phyloP scores from a whole-genome alignment of 2,888 invertebrate species.

The Philopedon plagiatum region DNA sequence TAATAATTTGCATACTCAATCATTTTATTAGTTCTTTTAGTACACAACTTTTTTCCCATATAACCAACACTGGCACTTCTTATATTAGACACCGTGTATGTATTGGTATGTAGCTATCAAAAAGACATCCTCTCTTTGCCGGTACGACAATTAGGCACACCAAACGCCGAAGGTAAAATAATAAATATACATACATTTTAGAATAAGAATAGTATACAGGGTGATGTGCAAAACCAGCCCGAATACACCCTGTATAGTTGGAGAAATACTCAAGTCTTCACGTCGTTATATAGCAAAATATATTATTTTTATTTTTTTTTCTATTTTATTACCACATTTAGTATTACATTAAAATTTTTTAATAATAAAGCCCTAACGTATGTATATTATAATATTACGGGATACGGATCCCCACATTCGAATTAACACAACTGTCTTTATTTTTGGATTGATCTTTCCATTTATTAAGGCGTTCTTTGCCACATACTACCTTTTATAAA shows the following conservation, averaged over 20 bases:
- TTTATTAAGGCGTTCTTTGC: too few relatives aligned
- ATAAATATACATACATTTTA: neutral
- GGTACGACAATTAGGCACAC: neutral
- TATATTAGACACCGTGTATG: too few relatives aligned
- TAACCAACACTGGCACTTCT: too few relatives aligned
- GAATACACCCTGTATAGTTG: constrained; percentile 9
- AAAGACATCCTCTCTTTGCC: too few relatives aligned
- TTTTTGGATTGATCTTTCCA: too few relatives aligned
- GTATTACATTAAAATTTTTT: constrained; percentile 19
- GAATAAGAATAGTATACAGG: constrained; percentile 22
- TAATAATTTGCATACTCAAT: too few relatives aligned
- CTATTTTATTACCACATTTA: constrained; percentile 18
- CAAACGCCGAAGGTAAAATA: neutral
- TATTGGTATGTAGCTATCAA: too few relatives aligned
- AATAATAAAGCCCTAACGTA: neutral
- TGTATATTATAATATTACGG: neutral
- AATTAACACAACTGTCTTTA: too few relatives aligned
- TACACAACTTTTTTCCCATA: too few relatives aligned
- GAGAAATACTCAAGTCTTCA: constrained; percentile 33
- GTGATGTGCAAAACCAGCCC: neutral
- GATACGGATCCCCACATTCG: neutral
- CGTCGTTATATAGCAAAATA: constrained; percentile 39
- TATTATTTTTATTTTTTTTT: constrained; percentile 30
- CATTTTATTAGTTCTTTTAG: too few relatives aligned
- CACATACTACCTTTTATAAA: too few relatives aligned